Conservation (phyloP, 2,113 vertebrate species). For the Gopherus flavomarginatus region DNA sequence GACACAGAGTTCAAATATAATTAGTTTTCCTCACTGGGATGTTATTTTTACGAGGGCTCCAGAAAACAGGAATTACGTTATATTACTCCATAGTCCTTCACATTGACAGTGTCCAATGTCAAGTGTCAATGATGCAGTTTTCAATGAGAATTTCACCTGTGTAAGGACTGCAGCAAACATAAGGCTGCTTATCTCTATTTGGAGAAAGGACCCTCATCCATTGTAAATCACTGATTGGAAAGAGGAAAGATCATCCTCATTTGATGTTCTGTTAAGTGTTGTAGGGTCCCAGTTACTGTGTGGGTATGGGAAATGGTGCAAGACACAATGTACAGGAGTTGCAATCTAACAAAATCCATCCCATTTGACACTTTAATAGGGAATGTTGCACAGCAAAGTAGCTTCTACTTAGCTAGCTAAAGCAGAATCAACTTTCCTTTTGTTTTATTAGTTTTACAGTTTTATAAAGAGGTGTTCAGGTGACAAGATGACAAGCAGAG, state of each 20-base stretch:
- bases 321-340: accelerated
- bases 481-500: not conserved
- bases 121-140: not conserved
- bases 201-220: too few species aligned
- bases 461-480: not conserved
- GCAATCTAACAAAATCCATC: not conserved
- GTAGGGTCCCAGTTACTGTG: too few species aligned
- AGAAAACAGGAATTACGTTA: not conserved
- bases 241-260: accelerated
- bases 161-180: too few species aligned
- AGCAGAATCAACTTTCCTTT: too few species aligned
- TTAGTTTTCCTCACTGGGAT: not conserved
- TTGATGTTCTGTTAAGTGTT: not conserved
- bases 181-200: too few species aligned
- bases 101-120: too few species aligned
- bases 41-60: not conserved
- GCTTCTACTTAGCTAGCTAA: not conserved
- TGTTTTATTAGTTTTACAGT: not conserved
- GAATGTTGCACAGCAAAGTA: not conserved
- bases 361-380: not conserved
- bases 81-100: not conserved
- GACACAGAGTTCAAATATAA: too few species aligned
- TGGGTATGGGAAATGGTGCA: not conserved
- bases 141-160: not conserved
- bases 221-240: accelerated